Percentiles rank a stretch among this genome's conserved stretches.
Evolutionary conservation across 2,113 vertebrate genomes (phyloP).

Genomic region (Setophaga kirtlandii): DNA sequence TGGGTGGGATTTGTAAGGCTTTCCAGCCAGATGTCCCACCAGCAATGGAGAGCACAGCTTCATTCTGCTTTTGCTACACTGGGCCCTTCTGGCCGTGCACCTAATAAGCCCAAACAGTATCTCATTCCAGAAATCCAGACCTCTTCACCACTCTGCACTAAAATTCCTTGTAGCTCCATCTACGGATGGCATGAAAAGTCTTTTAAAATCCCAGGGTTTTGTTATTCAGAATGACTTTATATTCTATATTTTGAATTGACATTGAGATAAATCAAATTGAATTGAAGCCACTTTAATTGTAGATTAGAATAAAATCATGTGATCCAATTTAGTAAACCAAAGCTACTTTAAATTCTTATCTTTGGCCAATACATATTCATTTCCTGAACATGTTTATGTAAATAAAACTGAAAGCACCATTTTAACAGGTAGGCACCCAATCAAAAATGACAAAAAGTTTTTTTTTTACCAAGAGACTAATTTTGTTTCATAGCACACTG

Average conservation of each 20-base stretch:
- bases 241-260: neutral
- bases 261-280: neutral
- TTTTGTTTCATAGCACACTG: neutral
- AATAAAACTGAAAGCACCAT: neutral
- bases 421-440: neutral
- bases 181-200: neutral
- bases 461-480: neutral
- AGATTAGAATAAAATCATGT: neutral
- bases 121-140: neutral
- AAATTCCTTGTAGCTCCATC: neutral
- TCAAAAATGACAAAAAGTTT: neutral
- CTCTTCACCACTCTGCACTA: neutral
- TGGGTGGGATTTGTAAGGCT: neutral
- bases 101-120: neutral
- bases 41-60: rapidly evolving
- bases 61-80: neutral
- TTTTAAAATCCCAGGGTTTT: neutral
- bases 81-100: neutral
- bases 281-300: neutral
- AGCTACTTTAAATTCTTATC: neutral
- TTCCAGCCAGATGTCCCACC: neutral
- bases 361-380: neutral
- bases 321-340: neutral
- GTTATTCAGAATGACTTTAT: neutral
- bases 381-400: neutral